Conservation (phyloP, 2,888 invertebrate species). For the Drosophila helvetica region DNA sequence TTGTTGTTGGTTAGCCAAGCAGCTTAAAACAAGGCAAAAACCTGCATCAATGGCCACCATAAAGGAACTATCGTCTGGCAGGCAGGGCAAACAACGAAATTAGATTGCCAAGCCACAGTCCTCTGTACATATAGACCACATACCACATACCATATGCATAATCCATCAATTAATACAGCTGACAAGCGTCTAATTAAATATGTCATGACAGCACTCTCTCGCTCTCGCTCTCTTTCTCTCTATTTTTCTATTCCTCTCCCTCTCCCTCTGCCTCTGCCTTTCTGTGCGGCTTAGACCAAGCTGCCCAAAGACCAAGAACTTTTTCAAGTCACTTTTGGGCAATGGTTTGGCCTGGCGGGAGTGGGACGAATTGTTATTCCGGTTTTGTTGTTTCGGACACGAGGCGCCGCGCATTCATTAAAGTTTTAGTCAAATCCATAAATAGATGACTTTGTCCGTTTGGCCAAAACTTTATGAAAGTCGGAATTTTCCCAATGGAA, state of each 20-base stretch:
- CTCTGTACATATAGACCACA: not conserved
- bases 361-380: slow-evolving; percentile 16
- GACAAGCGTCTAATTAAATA: slow-evolving; percentile 73
- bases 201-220: slow-evolving; percentile 51
- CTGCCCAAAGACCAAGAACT: slow-evolving; percentile 17
- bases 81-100: slow-evolving; percentile 28
- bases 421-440: slow-evolving; percentile 49
- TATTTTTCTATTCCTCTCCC: slow-evolving; percentile 10
- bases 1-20: slow-evolving; percentile 56
- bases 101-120: slow-evolving; percentile 21
- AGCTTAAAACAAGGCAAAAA: slow-evolving; percentile 51
- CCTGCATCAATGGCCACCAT: slow-evolving; percentile 32
- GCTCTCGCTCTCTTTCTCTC: no score
- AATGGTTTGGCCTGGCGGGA: not conserved
- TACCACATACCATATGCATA: slow-evolving; percentile 32
- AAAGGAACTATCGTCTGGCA: slow-evolving; percentile 30
- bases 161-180: slow-evolving; percentile 71
- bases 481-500: slow-evolving; percentile 17
- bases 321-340: not conserved
- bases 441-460: slow-evolving; percentile 15
- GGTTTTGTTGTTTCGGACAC: not conserved
- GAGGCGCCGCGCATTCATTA: slow-evolving; percentile 41
- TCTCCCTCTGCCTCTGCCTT: no score
- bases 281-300: slow-evolving; percentile 24
- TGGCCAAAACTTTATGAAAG: slow-evolving; percentile 22